A percentile compares a stretch with the other conserved stretches of the same genome.
Conservation (phyloP, 2,113 vertebrate genomes). For the Mionectes macconnelli region DNA sequence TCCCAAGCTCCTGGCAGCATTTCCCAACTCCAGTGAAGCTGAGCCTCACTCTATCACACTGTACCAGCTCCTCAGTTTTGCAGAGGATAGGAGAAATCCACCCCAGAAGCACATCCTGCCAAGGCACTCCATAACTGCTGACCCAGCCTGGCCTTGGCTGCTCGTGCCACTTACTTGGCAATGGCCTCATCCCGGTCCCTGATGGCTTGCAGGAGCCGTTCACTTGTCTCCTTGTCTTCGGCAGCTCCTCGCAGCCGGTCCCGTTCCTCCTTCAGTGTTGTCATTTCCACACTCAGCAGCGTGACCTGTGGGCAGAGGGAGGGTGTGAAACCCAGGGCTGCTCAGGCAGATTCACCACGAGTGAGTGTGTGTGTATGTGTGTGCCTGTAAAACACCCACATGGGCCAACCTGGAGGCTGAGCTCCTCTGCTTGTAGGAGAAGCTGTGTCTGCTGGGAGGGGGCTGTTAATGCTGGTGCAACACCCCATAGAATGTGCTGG, state of each 20-base stretch:
- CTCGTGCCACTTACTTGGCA: constrained; percentile 81
- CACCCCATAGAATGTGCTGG: background rate
- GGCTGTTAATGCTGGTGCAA: background rate
- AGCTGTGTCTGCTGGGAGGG: background rate
- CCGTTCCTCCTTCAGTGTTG: constrained; percentile 86
- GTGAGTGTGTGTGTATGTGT: too few species aligned
- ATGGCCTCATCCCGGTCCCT: constrained; percentile 94
- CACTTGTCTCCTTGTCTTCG: constrained; percentile 84
- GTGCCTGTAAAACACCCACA: too few species aligned
- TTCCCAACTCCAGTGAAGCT: background rate
- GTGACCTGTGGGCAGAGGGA: constrained; percentile 78
- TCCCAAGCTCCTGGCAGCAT: background rate
- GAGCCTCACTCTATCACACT: background rate
- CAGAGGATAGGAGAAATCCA: background rate
- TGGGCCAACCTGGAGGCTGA: background rate
- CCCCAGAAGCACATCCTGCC: background rate
- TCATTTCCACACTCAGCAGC: constrained; percentile 90
- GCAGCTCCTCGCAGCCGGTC: constrained; percentile 81
- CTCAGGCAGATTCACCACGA: background rate
- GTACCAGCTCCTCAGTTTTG: background rate
- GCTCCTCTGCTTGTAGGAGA: background rate
- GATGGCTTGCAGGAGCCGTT: constrained; percentile 93
- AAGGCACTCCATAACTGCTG: background rate
- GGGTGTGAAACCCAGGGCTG: background rate
- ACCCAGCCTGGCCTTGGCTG: background rate